Conservation (phyloP, 2,888 invertebrate genomes). For the Noctua janthina region DNA sequence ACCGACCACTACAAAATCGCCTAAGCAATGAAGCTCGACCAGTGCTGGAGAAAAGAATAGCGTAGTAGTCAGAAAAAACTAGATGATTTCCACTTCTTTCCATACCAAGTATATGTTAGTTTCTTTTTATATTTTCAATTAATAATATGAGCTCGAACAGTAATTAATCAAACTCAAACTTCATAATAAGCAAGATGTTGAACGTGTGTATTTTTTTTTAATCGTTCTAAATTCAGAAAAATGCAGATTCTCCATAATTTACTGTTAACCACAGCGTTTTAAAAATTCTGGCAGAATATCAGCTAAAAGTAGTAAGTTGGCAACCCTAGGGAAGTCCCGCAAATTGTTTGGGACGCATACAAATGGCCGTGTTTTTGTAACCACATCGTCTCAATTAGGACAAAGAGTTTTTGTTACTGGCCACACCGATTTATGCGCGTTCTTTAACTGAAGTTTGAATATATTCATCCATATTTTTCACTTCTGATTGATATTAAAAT, state of each 20-base stretch:
- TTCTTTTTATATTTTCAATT: no score
- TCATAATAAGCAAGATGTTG: neutral
- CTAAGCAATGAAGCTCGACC: no score
- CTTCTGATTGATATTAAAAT: neutral
- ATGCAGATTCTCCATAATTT: neutral
- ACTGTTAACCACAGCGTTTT: neutral
- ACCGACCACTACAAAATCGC: no score
- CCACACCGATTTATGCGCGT: slow-evolving; percentile 2
- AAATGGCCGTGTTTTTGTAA: slow-evolving; percentile 36
- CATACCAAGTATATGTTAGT: no score
- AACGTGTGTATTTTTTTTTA: neutral
- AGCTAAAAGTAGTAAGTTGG: slow-evolving; percentile 24
- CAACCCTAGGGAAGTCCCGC: slow-evolving; percentile 10
- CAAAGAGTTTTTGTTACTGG: slow-evolving; percentile 22
- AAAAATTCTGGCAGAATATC: slow-evolving; percentile 13
- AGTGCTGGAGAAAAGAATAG: no score
- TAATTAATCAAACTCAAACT: neutral
- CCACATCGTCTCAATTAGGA: slow-evolving; percentile 27
- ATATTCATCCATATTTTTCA: neutral
- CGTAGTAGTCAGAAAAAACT: no score
- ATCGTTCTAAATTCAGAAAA: neutral
- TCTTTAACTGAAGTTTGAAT: neutral
- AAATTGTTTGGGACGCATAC: slow-evolving; percentile 43
- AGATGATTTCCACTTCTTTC: no score
- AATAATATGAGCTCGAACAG: neutral